Evolutionary conservation across 2,113 vertebrate species (phyloP).

Genomic region (Hippolais icterina): DNA sequence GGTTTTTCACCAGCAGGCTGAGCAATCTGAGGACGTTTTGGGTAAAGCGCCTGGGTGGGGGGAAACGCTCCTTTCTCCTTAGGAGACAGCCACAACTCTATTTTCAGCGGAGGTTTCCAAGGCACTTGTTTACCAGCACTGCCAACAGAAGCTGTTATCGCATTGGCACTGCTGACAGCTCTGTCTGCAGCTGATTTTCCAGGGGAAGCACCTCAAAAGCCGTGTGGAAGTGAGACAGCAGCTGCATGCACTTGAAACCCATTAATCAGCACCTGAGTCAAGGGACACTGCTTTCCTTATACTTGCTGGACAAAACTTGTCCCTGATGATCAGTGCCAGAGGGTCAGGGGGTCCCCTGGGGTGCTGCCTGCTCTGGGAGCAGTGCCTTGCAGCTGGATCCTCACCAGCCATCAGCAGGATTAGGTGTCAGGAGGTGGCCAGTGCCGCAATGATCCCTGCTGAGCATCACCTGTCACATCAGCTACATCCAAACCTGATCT

Average conservation of each 20-base stretch:
- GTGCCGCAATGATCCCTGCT: fast-evolving
- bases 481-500: neutral
- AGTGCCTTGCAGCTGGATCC: neutral
- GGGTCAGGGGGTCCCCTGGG: no score
- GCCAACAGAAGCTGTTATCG: neutral
- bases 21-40: neutral
- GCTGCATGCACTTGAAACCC: neutral
- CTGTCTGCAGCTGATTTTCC: slow-evolving; percentile 23
- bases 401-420: fast-evolving
- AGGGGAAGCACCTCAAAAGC: neutral
- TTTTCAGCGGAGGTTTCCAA: slow-evolving; percentile 44
- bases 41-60: neutral
- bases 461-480: neutral
- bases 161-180: slow-evolving; percentile 25
- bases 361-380: neutral
- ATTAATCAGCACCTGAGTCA: neutral
- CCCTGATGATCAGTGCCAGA: neutral
- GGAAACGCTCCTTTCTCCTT: neutral
- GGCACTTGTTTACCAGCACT: slow-evolving; percentile 44
- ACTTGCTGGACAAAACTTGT: neutral
- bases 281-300: neutral
- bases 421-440: neutral
- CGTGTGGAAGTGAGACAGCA: neutral
- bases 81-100: slow-evolving; percentile 38
- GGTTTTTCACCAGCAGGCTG: neutral